phyloP scores from a whole-genome alignment of 2,888 invertebrate genomes.

The Pyrochroa serraticornis region DNA sequence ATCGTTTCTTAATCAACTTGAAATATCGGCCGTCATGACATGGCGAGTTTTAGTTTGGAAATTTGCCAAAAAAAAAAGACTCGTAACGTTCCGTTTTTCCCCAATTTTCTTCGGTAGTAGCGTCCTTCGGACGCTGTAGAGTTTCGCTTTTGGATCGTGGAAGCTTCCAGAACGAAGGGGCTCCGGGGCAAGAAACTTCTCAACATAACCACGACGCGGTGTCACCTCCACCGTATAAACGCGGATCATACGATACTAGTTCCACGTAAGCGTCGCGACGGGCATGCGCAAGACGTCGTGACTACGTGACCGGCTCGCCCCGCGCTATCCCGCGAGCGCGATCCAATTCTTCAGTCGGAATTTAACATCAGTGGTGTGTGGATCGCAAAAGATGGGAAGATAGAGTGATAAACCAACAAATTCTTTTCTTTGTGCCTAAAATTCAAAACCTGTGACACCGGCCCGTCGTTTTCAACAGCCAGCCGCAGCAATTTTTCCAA shows the following conservation, averaged over 20 bases:
- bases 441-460: slow-evolving; percentile 42
- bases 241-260: slow-evolving; percentile 17
- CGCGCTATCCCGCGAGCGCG: slow-evolving; percentile 6
- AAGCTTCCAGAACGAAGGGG: too few species aligned
- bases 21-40: too few species aligned
- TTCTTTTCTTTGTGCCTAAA: slow-evolving; percentile 52
- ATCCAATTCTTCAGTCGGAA: slow-evolving; percentile 52
- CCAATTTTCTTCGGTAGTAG: too few species aligned
- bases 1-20: too few species aligned
- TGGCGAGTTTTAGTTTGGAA: too few species aligned
- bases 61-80: too few species aligned
- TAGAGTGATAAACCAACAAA: slow-evolving; percentile 52
- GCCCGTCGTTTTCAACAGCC: slow-evolving; percentile 24
- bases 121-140: too few species aligned
- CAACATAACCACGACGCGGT: neutral
- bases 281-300: slow-evolving; percentile 11
- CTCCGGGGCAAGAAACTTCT: neutral
- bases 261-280: slow-evolving; percentile 31
- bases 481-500: neutral
- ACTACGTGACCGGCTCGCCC: slow-evolving; percentile 25
- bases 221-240: neutral
- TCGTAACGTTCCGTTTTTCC: too few species aligned
- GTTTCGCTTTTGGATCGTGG: too few species aligned
- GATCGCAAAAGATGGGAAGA: slow-evolving; percentile 50
- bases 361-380: slow-evolving; percentile 54